Evolutionary conservation across 2,113 vertebrate genomes (phyloP), one percentile per base, ranked within the genome.

Genomic region (Amblyornis subalaris): DNA sequence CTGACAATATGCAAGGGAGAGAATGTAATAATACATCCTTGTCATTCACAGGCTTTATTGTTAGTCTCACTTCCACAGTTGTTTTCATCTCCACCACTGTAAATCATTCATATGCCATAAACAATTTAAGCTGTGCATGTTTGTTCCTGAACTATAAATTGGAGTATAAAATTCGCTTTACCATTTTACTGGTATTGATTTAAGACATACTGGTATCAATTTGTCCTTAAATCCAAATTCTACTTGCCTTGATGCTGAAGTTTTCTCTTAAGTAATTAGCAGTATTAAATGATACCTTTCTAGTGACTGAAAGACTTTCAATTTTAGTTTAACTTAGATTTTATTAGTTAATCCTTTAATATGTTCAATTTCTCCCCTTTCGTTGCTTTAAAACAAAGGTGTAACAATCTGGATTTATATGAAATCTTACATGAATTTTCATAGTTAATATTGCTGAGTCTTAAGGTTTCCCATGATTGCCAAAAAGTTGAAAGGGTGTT

Each of bases 41-140:
- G 74, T 90, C 69, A 82, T 84, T 93, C 76, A 80, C 44, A 89
- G 53, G 61, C 33, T 85, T 94, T 84, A 57, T 70, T 95, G 93
- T 95, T 40, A 83, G 50, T 80, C 61, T 92, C 6, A 4, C 42
- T 93, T 95, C 85, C 81, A 80, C 18, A 73, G 71, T 71, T 89
- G 40, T 60, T 96, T 85, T 90, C 50, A 67, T 81, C 54, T 73
- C 20, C 50, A 66, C 35, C 22, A 6, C 21, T 33, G n/a, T 92
- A 84, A 91, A 90, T 85, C 58, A 93, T 79, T 89, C 33, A 55
- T 94, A 54, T 14, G 38, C 15, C 12, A 29, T 86, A 91, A 95
- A 85, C 75, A 73, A 70, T 86, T 89, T 93, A 85, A 70, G 28
- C 22, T 74, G 25, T 91, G 23, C 1, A 2, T 88, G 20, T 87